Base-by-base conservation (phyloP, 2,113 vertebrate genomes). In the Alexandromys fortis region DNA sequence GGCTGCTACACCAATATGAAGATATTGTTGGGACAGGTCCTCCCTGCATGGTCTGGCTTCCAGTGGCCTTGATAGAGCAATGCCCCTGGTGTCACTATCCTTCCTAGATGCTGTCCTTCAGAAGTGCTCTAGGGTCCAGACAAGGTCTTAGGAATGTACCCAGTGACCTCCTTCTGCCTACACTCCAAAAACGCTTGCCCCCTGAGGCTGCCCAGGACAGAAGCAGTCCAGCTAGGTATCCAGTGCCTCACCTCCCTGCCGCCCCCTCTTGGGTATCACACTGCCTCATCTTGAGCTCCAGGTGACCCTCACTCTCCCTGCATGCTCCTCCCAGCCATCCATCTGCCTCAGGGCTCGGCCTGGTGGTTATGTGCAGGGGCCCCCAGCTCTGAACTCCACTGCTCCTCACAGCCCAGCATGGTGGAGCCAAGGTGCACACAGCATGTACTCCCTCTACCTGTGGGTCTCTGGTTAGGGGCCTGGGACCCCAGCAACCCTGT, bases 401-500 rank as follows among this genome's bases (percentile, higher is more conserved):
- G 14, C 10, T n/a, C 83, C 35, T 22, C 55, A 70, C 7, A 35
- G 49, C 28, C 58, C 55, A 76, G 38, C 10, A 52, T 42, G 30
- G 67, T 38, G 35, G 28, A 35, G 6, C 55, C 52, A 33, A 78
- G 73, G 42, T 55, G 8, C 26, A 70, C 22, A 85, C 55, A 76
- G 9, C 12, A 14, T 33, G 1, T 72, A 42, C 38, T 52, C 24
- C 67, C 58, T 45, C 78, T 77, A 47, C 72, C 58, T 45, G 2
- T 52, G 8, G 35, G 19, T 73, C 89, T 92, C 77, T 89, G 90
- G 82, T 55, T 24, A 55, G 38, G 38, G 78, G 68, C 63, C 91
- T 58, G 14, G 87, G 92, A 92, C 47, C 73, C 87, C 38, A 26
- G 78, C 45, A 49, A 58, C n/a, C 90, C 92, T 21, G 92, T 86